Evolutionary conservation across 2,888 invertebrate genomes (phyloP).

Genomic region (Fragum whitleyi): DNA sequence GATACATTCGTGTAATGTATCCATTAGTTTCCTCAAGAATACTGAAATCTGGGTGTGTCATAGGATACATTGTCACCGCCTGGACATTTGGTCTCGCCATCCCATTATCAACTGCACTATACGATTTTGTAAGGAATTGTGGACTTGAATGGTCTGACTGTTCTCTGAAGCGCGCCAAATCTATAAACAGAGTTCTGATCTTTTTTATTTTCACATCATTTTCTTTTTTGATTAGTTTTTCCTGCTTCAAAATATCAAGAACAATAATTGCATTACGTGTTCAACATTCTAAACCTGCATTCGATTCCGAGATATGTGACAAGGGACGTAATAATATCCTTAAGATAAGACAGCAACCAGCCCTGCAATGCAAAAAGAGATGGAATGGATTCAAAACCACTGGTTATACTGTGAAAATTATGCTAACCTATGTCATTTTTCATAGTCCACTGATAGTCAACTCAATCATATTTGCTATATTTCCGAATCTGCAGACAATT

Average conservation of each 20-base stretch:
- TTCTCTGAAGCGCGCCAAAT: neutral
- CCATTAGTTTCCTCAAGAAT: neutral
- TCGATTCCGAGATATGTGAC: neutral
- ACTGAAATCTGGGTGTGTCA: neutral
- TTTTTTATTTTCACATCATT: neutral
- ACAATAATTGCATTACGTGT: neutral
- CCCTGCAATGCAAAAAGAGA: neutral
- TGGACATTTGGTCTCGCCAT: neutral
- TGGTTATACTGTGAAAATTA: slow-evolving; percentile 1
- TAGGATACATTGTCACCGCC: neutral
- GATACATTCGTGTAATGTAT: neutral
- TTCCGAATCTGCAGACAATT: neutral
- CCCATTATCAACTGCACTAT: neutral
- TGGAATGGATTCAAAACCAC: neutral
- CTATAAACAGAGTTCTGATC: neutral
- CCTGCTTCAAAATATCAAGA: neutral
- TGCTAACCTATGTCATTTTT: neutral
- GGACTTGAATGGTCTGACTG: neutral
- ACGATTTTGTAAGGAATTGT: neutral
- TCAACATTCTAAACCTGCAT: too few species aligned
- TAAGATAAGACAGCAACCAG: neutral
- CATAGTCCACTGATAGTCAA: neutral
- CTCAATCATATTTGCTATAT: neutral
- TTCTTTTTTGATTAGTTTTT: neutral
- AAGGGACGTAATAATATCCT: neutral